Base-by-base conservation (phyloP, 2,888 invertebrate genomes). In the Thysanoteuthis rhombus region DNA sequence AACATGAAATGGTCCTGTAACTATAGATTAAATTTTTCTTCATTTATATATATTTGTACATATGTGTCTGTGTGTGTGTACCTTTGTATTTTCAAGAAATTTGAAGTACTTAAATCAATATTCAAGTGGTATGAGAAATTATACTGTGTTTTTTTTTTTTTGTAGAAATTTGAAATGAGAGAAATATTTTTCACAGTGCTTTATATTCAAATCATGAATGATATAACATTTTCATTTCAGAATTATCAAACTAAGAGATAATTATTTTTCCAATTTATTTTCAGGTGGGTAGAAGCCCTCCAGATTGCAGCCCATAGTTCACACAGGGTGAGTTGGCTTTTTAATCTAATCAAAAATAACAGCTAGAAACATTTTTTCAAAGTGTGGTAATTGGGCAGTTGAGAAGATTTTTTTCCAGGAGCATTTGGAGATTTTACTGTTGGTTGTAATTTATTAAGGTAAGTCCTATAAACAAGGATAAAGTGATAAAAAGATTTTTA, bases 201-300 rank as follows among this genome's bases (percentile, higher is more conserved):
- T 45, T 45, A 16, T 45, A 90, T 36, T 39, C 10, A 19, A 22
- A 36, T 12, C 16, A 32, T 90, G 19, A 58, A 58, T 58, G 10
- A 58, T 58, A 58, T 32, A 58, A 58, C 10, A 32, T 75, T 75
- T n/a, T 16, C n/a, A 75, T 75, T 75, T 75, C 12, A n/a, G 16
- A 3, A 16, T 75, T n/a, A 75, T n/a, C 2, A n/a, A 75, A 75
- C n/a, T 36, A 10, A 75, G 32, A 75, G 12, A 36, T 32, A 91
- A 10, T 32, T 91, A 19, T 91, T 38, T 38, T 91, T 93, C 39
- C 1, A n/a, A 0, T 58, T 36, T 22, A 8, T 52, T 93, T 93
- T 38, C 39, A 93, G 93, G 36, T 93, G 93, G 93, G 93, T 93
- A 36, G 93, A 93, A 58, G 93, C 93, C 42, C 93, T 93, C 52